Percentiles rank a stretch among this genome's conserved stretches.
phyloP scores from a whole-genome alignment of 2,888 invertebrate species.

The Leptodirus hochenwartii region DNA sequence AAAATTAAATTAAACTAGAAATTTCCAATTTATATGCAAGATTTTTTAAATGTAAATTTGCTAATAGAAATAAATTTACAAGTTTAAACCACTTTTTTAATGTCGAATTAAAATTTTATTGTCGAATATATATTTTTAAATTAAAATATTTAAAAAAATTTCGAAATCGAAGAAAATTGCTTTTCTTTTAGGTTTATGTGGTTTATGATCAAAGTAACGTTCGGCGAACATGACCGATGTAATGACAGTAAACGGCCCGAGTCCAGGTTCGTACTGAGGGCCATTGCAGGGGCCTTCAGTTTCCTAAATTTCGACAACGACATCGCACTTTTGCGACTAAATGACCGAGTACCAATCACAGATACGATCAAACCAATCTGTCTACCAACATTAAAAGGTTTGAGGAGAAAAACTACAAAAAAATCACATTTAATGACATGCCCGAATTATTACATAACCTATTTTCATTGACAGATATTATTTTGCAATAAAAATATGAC shows the following conservation, averaged over 20 bases:
- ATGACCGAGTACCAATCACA: slow-evolving; percentile 62
- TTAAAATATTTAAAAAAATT: no score
- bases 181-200: slow-evolving; percentile 56
- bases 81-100: no score
- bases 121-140: no score
- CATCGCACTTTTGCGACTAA: slow-evolving; percentile 63
- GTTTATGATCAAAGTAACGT: slow-evolving; percentile 82
- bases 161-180: slow-evolving; percentile 4
- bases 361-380: slow-evolving; percentile 70
- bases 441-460: no score
- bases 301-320: slow-evolving; percentile 78
- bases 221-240: slow-evolving; percentile 76
- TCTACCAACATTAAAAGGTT: slow-evolving; percentile 48
- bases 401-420: slow-evolving; percentile 17
- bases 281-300: slow-evolving; percentile 64
- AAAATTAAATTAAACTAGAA: no score
- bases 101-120: no score
- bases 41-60: no score
- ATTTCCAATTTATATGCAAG: no score
- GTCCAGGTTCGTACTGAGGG: slow-evolving; percentile 59
- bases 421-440: no score
- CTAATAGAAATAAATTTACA: no score
- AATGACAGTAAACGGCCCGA: slow-evolving; percentile 52
- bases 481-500: no score
- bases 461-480: no score